Evolutionary conservation across 2,113 vertebrate genomes (phyloP).

Genomic region (Lichenostomus cassidix): DNA sequence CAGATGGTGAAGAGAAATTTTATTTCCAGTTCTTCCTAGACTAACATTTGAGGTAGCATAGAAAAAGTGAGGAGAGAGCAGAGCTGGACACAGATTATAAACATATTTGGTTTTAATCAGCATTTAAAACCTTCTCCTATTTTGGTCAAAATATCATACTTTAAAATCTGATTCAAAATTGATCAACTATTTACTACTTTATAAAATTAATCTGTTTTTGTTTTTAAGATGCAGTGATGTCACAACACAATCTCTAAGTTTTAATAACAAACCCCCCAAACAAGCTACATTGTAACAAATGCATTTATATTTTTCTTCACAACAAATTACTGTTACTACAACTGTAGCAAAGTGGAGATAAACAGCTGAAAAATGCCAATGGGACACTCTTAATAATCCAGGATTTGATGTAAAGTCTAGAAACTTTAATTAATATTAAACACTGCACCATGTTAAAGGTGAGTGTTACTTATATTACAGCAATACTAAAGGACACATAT

Average conservation of each 20-base stretch:
- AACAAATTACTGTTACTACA: neutral
- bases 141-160: neutral
- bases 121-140: neutral
- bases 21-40: neutral
- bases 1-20: constrained; percentile 19
- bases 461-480: neutral
- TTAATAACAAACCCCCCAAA: neutral
- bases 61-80: neutral
- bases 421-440: neutral
- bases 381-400: neutral
- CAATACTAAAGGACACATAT: neutral
- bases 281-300: neutral
- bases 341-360: neutral
- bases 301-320: neutral
- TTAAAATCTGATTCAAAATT: neutral
- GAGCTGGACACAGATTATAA: neutral
- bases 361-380: neutral
- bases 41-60: neutral
- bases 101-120: neutral
- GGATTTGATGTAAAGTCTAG: neutral
- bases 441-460: neutral
- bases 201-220: neutral
- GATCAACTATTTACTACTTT: neutral
- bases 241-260: neutral
- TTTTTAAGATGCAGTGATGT: neutral